Evolutionary conservation across 1,140 invertebrate genomes (phyloP).

Genomic region (Drosophila mauritiana): DNA sequence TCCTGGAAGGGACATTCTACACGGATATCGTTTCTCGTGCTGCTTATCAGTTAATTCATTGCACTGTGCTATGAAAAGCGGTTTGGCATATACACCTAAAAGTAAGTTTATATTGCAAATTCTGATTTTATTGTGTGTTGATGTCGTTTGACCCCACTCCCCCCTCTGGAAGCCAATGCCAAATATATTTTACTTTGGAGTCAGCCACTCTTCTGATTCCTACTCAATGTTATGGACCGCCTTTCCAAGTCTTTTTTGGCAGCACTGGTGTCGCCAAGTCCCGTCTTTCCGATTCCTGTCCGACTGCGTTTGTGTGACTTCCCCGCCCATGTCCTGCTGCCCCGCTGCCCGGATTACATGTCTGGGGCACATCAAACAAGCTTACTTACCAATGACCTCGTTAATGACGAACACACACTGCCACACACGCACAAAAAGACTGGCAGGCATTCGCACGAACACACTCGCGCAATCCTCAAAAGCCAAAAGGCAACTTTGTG

Average conservation of each 20-base stretch:
- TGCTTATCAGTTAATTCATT: background rate
- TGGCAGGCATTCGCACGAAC: background rate
- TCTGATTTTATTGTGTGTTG: too few species aligned
- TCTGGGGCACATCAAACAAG: conserved; percentile 82
- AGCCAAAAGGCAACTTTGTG: conserved; percentile 29
- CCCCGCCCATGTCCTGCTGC: conserved; percentile 1
- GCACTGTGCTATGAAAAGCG: background rate
- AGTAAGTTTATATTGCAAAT: too few species aligned
- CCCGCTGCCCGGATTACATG: conserved; percentile 69
- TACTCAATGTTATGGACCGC: background rate
- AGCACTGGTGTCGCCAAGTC: conserved; percentile 21
- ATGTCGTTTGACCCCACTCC: too few species aligned
- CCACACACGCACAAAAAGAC: conserved; percentile 10
- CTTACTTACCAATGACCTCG: conserved; percentile 82
- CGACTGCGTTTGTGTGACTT: conserved; percentile 50
- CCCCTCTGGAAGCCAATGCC: background rate
- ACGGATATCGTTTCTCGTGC: conserved; percentile 7
- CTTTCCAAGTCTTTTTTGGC: background rate
- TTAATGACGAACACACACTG: conserved; percentile 65
- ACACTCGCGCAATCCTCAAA: background rate
- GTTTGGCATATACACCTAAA: too few species aligned
- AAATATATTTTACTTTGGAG: background rate
- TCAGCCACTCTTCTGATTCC: too few species aligned
- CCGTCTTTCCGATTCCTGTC: conserved; percentile 7
- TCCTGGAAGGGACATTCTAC: background rate